These are phyloP conservation scores for Bombus affinis DNA, from an alignment of 1,140 invertebrate species.

Conservation along the genomic window DNA sequence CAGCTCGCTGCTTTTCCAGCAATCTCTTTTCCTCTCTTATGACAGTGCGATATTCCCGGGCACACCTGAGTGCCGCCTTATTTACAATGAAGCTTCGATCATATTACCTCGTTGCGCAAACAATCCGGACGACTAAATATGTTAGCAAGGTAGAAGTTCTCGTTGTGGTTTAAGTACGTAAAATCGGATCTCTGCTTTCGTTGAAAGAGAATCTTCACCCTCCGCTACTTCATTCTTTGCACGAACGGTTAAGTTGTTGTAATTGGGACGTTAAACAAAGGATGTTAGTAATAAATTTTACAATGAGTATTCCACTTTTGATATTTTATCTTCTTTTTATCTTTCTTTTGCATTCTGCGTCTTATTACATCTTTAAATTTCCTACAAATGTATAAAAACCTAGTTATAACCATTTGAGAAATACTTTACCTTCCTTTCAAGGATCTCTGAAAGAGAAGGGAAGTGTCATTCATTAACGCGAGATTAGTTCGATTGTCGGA, in stretches of 20 bases:
- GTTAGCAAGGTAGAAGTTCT: neutral
- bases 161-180: neutral
- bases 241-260: neutral
- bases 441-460: neutral
- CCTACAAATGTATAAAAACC: too few species aligned
- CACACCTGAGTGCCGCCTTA: constrained; percentile 11
- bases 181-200: neutral
- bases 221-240: neutral
- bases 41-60: neutral
- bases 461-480: neutral
- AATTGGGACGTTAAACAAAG: neutral
- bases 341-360: too few species aligned
- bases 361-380: too few species aligned
- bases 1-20: constrained; percentile 14
- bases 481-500: neutral
- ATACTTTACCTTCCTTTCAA: too few species aligned
- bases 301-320: too few species aligned
- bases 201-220: neutral
- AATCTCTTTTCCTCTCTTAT: neutral
- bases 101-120: neutral
- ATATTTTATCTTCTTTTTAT: too few species aligned
- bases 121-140: constrained; percentile 2
- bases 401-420: too few species aligned
- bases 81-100: constrained; percentile 24
- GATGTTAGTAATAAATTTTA: neutral